Percentiles rank a stretch among this genome's conserved stretches.
Evolutionary conservation across 2,888 invertebrate species (phyloP).

Genomic region (Ennomos erosarius): DNA sequence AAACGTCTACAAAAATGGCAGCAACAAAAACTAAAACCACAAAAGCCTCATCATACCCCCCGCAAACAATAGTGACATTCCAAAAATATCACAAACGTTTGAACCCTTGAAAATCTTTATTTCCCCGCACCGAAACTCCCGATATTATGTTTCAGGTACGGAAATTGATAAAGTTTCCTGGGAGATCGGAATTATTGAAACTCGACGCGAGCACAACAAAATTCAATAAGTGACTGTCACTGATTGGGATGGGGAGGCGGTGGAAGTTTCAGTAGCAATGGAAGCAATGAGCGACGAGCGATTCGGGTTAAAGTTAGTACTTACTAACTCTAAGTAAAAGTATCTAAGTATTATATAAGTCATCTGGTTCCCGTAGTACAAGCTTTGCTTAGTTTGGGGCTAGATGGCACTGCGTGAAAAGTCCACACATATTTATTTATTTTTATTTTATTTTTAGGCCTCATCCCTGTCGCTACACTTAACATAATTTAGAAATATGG

Average conservation of each 20-base stretch:
- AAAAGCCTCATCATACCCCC: no score
- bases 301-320: not conserved
- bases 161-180: conserved; percentile 82
- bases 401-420: no score
- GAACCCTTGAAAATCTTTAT: conserved; percentile 31
- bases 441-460: no score
- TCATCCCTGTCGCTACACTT: no score
- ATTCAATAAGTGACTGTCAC: conserved; percentile 83
- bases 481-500: no score
- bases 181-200: conserved; percentile 79
- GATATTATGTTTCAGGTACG: conserved; percentile 71
- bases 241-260: conserved; percentile 67
- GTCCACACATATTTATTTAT: no score
- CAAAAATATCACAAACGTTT: conserved; percentile 25
- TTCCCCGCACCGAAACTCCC: conserved; percentile 37
- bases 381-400: no score
- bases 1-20: no score
- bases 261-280: conserved; percentile 20
- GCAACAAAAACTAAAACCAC: no score
- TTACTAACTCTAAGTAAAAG: no score
- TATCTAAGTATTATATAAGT: no score
- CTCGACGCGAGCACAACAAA: conserved; percentile 79
- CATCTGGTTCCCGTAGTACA: no score
- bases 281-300: not conserved
- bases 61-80: not conserved